Percentiles rank a stretch among this genome's conserved stretches.
Conservation (phyloP, 2,888 invertebrate genomes). For the Drosophila ezoana region DNA sequence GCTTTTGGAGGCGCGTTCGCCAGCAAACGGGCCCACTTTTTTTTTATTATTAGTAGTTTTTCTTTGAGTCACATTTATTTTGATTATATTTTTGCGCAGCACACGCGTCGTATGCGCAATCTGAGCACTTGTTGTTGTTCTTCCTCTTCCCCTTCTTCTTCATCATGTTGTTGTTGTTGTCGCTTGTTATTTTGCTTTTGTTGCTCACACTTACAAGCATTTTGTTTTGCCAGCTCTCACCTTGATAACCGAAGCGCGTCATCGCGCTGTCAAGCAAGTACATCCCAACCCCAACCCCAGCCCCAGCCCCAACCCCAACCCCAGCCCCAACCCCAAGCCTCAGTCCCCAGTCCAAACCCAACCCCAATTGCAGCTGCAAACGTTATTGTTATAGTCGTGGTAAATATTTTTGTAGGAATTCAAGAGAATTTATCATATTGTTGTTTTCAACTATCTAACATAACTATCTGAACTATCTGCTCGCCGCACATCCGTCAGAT, state of each 20-base stretch:
- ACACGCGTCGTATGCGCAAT: constrained; percentile 66
- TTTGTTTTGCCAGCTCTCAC: constrained; percentile 53
- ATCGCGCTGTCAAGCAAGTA: constrained; percentile 15
- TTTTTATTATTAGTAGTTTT: constrained; percentile 6
- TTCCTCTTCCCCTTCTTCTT: background rate
- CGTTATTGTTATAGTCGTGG: constrained; percentile 23
- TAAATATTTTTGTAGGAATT: constrained; percentile 49
- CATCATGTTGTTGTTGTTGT: constrained; percentile 4
- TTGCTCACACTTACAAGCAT: constrained; percentile 42
- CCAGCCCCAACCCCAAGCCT: background rate
- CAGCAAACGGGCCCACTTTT: constrained; percentile 62
- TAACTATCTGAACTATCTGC: background rate
- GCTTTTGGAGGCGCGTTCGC: constrained; percentile 65
- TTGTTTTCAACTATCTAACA: constrained; percentile 13
- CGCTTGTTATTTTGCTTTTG: constrained; percentile 26
- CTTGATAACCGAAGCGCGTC: constrained; percentile 63
- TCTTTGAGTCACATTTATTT: constrained; percentile 13
- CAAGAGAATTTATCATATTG: constrained; percentile 32
- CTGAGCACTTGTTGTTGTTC: constrained; percentile 25
- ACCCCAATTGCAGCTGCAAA: constrained; percentile 1
- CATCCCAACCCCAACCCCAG: background rate
- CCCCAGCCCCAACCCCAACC: background rate
- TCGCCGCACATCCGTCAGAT: background rate
- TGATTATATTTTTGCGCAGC: constrained; percentile 27
- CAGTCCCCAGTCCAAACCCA: background rate